A percentile compares a stretch with the other conserved stretches of the same genome.
These are phyloP conservation scores for Odontamblyopus rebecca DNA, from an alignment of 2,797 vertebrate species.

Conservation along the genomic window DNA sequence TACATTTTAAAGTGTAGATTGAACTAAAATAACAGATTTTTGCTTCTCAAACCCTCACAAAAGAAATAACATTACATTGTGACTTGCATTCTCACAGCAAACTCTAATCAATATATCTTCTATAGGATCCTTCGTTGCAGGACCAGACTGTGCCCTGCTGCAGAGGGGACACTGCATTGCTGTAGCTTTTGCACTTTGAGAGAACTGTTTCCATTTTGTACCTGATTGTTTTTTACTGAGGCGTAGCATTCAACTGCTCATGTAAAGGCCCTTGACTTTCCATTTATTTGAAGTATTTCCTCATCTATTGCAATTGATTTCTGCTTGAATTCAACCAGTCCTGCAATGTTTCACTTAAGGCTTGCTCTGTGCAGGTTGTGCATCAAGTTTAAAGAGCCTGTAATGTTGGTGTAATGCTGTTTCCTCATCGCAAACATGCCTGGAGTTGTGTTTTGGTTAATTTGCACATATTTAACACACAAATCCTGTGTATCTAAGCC, in stretches of 20 bases:
- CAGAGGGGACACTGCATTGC: conserved; percentile 20
- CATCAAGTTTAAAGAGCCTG: too few species aligned
- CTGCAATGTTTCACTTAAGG: not conserved
- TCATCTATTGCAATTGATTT: not conserved
- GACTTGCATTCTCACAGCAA: not conserved
- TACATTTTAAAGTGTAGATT: too few species aligned
- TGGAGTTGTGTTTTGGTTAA: too few species aligned
- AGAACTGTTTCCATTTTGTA: conserved; percentile 14
- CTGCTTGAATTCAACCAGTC: not conserved
- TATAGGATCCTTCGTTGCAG: not conserved
- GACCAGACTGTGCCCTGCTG: conserved; percentile 8
- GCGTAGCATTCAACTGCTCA: conserved; percentile 13
- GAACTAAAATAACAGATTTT: too few species aligned
- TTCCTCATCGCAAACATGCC: too few species aligned
- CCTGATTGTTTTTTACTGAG: conserved; percentile 30
- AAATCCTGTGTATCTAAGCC: too few species aligned
- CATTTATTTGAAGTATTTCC: not conserved
- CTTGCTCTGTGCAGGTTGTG: not conserved
- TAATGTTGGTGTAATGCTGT: too few species aligned
- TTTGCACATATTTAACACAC: too few species aligned
- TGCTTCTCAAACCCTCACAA: too few species aligned
- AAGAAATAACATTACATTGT: too few species aligned
- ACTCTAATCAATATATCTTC: not conserved
- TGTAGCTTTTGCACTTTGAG: conserved; percentile 24
- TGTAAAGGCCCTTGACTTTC: conserved; percentile 24